Evolutionary conservation across 2,888 invertebrate species (phyloP).

Genomic region (Rotaria socialis): DNA sequence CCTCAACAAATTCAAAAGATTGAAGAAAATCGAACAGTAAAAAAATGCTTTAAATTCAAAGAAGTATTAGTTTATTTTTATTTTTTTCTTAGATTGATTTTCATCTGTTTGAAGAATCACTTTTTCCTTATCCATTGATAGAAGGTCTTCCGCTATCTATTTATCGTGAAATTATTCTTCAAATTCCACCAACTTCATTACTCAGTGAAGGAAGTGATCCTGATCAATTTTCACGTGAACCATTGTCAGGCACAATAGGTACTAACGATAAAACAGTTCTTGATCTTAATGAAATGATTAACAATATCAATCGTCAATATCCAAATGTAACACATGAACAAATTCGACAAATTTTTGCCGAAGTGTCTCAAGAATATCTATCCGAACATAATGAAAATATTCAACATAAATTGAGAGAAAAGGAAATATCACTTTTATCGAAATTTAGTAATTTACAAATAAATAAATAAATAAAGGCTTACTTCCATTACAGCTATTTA

Average conservation of each 20-base stretch:
- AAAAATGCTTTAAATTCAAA: neutral
- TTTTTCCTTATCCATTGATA: constrained; percentile 16
- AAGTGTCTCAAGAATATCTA: constrained; percentile 2
- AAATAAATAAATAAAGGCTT: neutral
- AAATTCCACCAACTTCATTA: neutral
- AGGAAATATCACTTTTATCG: neutral
- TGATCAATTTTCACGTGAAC: neutral
- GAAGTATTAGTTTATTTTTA: no score
- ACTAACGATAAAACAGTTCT: neutral
- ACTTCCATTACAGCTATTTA: neutral
- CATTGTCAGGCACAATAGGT: neutral
- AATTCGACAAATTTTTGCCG: constrained; percentile 7
- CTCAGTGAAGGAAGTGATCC: neutral
- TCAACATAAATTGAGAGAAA: neutral
- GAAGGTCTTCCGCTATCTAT: neutral
- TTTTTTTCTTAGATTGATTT: constrained; percentile 13
- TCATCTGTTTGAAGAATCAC: neutral
- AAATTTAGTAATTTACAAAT: constrained; percentile 18
- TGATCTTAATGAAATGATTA: neutral
- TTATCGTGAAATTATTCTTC: constrained; percentile 10
- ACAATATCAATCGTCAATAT: neutral
- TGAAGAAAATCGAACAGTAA: neutral
- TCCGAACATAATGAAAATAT: neutral
- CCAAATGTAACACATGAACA: neutral
- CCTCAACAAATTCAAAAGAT: neutral